Conservation (phyloP, 2,113 vertebrate genomes). For the Myiozetetes cayanensis region DNA sequence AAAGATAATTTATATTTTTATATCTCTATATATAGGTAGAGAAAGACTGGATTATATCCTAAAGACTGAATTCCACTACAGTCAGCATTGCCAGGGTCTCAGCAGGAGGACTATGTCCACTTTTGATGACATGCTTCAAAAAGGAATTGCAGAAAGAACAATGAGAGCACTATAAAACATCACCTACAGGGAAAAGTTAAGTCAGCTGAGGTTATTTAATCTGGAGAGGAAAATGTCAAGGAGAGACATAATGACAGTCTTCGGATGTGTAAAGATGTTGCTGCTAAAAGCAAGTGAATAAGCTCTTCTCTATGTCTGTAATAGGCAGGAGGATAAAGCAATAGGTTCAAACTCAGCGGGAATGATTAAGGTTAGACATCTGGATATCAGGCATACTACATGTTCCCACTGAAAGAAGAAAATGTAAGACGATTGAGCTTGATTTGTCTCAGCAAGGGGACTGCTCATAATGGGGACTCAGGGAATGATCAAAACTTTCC, state of each 20-base stretch:
- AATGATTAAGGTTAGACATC: not conserved
- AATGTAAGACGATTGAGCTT: not conserved
- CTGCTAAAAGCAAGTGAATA: constrained; percentile 20
- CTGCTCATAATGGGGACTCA: not conserved
- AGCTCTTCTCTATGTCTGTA: not conserved
- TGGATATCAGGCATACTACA: not conserved
- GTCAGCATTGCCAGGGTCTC: not conserved
- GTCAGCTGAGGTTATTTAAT: constrained; percentile 27
- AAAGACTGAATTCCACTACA: not conserved
- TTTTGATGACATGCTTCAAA: not conserved
- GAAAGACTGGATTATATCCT: not conserved
- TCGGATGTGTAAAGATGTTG: not conserved
- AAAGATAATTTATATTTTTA: not conserved
- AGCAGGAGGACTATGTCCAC: not conserved
- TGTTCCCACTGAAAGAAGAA: not conserved
- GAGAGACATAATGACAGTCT: not conserved
- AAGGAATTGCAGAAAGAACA: not conserved
- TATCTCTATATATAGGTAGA: not conserved
- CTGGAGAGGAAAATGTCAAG: constrained; percentile 26
- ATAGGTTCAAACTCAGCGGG: constrained; percentile 35
- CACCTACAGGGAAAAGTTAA: constrained; percentile 1
- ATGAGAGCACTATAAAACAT: not conserved
- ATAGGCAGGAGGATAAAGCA: not conserved
- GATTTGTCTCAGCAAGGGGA: constrained; percentile 38
- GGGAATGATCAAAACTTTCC: constrained; percentile 25